These are phyloP conservation scores for Pterostichus niger DNA, from an alignment of 2,888 invertebrate species.

Conservation along the genomic window DNA sequence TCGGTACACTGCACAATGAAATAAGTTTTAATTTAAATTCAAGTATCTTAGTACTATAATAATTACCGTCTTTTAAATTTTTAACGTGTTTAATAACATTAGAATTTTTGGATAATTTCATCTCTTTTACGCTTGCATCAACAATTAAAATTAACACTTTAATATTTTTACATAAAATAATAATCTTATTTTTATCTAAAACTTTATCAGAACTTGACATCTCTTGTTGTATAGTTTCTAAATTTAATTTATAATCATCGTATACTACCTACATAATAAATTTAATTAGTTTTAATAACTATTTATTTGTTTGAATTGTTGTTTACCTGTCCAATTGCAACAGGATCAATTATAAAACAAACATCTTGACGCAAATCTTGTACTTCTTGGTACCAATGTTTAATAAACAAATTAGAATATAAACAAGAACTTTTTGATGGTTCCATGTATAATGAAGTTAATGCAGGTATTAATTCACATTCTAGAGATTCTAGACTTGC, in stretches of 20 bases:
- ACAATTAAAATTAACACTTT: conserved; percentile 50
- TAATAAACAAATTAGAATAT: conserved; percentile 79
- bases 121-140: conserved; percentile 58
- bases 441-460: conserved; percentile 77
- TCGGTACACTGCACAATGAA: conserved; percentile 71
- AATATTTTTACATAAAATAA: conserved; percentile 22
- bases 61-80: conserved; percentile 50
- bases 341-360: conserved; percentile 84
- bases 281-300: conserved; percentile 68
- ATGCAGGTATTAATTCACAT: conserved; percentile 83
- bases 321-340: conserved; percentile 83
- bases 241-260: conserved; percentile 56
- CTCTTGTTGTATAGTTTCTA: conserved; percentile 44
- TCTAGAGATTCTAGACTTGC: conserved; percentile 85
- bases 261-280: conserved; percentile 61
- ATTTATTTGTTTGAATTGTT: conserved; percentile 73
- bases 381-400: conserved; percentile 82
- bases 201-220: conserved; percentile 13
- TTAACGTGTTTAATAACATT: conserved; percentile 52
- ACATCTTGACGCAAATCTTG: conserved; percentile 80
- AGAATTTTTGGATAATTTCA: conserved; percentile 38
- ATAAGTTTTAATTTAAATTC: not conserved
- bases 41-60: not conserved
- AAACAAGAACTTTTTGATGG: conserved; percentile 78
- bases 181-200: conserved; percentile 20